phyloP scores from a whole-genome alignment of 1,140 invertebrate species.

The Caerostris darwini region DNA sequence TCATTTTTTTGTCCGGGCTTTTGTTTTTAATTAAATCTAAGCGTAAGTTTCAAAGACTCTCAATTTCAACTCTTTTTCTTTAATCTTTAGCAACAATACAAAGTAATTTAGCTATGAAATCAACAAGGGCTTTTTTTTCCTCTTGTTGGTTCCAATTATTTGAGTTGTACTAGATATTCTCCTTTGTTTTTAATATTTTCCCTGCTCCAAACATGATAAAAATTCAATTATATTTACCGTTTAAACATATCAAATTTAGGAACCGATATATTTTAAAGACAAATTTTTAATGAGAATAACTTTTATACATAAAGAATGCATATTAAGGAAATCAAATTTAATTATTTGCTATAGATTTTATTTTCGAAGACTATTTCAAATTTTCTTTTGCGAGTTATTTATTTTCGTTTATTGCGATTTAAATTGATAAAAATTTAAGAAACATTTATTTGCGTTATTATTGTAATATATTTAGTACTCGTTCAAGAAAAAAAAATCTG shows the following conservation, averaged over 20 bases:
- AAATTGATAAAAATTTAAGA: too few species aligned
- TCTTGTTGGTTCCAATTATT: neutral
- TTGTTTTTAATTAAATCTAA: neutral
- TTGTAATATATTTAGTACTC: too few species aligned
- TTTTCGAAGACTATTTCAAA: too few species aligned
- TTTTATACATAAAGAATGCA: neutral
- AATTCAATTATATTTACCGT: conserved; percentile 7
- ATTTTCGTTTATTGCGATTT: too few species aligned
- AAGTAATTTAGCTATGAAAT: neutral
- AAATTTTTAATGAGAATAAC: neutral
- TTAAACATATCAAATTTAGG: too few species aligned
- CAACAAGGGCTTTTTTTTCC: neutral
- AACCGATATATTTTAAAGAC: too few species aligned
- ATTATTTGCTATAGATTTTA: neutral
- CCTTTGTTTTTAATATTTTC: neutral
- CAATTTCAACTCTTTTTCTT: neutral
- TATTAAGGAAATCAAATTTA: neutral
- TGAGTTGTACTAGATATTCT: neutral
- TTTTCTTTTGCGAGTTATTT: too few species aligned
- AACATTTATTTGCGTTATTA: too few species aligned
- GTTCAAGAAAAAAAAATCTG: too few species aligned
- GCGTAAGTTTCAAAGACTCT: neutral
- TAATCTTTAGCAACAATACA: neutral
- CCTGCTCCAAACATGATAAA: neutral
- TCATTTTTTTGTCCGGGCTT: neutral